These are phyloP conservation scores for Eudorcas thomsonii DNA, from an alignment of 2,113 vertebrate species.

Conservation along the genomic window DNA sequence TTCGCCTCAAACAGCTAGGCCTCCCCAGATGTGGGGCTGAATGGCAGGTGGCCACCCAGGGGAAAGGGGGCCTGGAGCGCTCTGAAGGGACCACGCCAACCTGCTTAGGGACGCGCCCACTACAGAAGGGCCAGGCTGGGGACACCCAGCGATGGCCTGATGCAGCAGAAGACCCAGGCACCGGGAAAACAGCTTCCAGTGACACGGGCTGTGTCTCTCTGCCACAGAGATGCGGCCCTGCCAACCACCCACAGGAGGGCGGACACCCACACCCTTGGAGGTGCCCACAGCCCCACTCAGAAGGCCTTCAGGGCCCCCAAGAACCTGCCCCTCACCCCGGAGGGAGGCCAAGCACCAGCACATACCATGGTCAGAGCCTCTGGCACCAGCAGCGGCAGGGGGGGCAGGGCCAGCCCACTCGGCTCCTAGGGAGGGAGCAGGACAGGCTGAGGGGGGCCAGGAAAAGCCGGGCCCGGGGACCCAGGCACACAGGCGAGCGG, in stretches of 20 bases:
- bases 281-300: background rate
- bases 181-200: background rate
- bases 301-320: background rate
- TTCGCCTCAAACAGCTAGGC: background rate
- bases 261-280: background rate
- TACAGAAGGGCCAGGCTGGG: background rate
- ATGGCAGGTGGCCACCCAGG: background rate
- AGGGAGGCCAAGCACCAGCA: background rate
- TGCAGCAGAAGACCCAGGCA: background rate
- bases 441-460: background rate
- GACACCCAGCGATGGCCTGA: background rate
- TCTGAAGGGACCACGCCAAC: background rate
- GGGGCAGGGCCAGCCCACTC: background rate
- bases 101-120: background rate
- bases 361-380: conserved; percentile 79
- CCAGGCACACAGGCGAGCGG: background rate
- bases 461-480: background rate
- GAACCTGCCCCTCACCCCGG: background rate
- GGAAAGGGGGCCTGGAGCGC: background rate
- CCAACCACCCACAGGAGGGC: background rate
- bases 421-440: conserved; percentile 52
- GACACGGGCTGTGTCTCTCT: background rate
- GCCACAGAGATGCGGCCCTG: background rate
- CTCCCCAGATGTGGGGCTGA: background rate
- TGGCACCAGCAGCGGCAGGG: conserved; percentile 12